These are phyloP conservation scores for Daboia siamensis DNA, from an alignment of 2,113 vertebrate genomes.

Conservation along the genomic window DNA sequence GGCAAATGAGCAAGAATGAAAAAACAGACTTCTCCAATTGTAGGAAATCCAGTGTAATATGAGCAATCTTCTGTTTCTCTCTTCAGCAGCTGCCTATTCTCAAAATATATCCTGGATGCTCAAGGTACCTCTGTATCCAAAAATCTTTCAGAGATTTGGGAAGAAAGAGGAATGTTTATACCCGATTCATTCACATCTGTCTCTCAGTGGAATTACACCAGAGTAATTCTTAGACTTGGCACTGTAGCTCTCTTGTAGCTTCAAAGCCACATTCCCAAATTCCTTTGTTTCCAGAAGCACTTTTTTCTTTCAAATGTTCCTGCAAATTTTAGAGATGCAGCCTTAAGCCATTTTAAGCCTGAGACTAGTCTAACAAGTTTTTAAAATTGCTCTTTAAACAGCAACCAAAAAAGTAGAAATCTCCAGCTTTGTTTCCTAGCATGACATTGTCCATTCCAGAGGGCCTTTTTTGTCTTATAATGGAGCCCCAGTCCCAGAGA, in stretches of 20 bases:
- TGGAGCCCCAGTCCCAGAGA: not conserved
- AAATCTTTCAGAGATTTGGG: not conserved
- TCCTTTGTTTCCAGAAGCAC: not conserved
- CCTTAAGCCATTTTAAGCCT: not conserved
- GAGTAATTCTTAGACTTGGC: not conserved
- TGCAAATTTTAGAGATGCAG: not conserved
- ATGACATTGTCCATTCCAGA: not conserved
- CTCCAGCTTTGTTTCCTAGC: not conserved
- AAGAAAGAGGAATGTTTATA: not conserved
- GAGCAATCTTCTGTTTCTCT: not conserved
- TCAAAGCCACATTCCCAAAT: not conserved
- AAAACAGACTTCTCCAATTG: not conserved
- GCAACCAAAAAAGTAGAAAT: not conserved
- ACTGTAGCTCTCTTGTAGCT: not conserved
- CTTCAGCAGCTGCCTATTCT: not conserved
- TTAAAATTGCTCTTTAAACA: not conserved
- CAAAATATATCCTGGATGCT: not conserved
- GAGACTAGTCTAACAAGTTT: not conserved
- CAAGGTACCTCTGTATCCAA: not conserved
- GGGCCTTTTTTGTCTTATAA: not conserved
- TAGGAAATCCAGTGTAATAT: not conserved
- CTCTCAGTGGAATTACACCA: not conserved
- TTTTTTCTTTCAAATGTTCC: not conserved
- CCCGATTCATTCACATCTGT: not conserved
- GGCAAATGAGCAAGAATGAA: not conserved